Evolutionary conservation across 2,888 invertebrate genomes (phyloP).

Genomic region (Lottia gigantea): DNA sequence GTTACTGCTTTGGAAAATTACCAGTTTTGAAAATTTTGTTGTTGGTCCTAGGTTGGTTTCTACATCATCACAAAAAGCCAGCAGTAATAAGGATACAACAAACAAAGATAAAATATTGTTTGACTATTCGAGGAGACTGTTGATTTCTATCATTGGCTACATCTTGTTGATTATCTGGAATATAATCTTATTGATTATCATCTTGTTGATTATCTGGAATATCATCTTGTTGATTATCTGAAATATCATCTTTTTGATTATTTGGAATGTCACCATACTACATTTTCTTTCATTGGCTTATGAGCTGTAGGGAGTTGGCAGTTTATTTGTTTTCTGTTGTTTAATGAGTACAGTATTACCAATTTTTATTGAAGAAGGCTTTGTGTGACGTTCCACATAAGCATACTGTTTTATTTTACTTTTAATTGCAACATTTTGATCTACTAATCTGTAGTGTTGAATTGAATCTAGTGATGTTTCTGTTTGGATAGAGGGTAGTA

Average conservation of each 20-base stretch:
- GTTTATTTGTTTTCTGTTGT: neutral
- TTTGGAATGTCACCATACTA: neutral
- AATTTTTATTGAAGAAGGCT: neutral
- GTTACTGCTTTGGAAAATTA: too few relatives aligned
- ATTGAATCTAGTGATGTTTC: neutral
- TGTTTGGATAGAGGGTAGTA: neutral
- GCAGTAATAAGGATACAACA: too few relatives aligned
- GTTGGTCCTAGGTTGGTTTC: too few relatives aligned
- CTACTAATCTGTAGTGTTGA: neutral
- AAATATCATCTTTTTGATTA: neutral
- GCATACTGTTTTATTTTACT: neutral
- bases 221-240: neutral
- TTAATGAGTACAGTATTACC: neutral
- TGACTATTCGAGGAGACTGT: too few relatives aligned
- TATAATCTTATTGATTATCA: conserved; percentile 18
- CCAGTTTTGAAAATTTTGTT: too few relatives aligned
- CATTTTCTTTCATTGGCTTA: too few relatives aligned
- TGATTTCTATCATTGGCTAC: too few relatives aligned
- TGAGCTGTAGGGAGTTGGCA: neutral
- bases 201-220: conserved; percentile 17
- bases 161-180: neutral
- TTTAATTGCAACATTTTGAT: neutral
- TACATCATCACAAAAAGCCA: too few relatives aligned
- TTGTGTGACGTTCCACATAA: neutral
- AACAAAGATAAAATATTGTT: too few relatives aligned